Base-by-base conservation (phyloP, 2,797 vertebrate species). In the Allobates femoralis region DNA sequence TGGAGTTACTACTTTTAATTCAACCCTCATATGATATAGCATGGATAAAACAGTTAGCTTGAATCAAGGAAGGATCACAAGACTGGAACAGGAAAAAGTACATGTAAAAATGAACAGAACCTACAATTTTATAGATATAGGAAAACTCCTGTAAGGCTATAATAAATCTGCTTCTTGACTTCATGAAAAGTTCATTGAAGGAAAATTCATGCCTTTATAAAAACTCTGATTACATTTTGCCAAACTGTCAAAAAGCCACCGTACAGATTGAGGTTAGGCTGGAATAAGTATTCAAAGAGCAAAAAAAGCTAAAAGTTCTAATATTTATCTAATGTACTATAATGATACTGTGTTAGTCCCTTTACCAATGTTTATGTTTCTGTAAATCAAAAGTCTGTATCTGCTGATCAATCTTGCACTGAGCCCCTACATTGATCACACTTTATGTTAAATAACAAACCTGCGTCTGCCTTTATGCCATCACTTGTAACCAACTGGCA, bases 81-180 rank as follows among this genome's bases (percentile, higher is more conserved):
- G 41, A 46, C 41, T 46, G 6, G 41, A 50, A 53, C 15, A 50
- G 23, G 15, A 58, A 34, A 79, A 79, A 60, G 56, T 41, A 26
- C 55, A 79, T 8, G 32, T 46, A 79, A 41, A 77, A 79, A 79
- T 79, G 21, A 62, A 79, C 41, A 60, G 14, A 79, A 62, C 55
- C 21, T 41, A 60, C 21, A 79, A 79, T 41, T 79, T 79, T 50
- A 81, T 64, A 81, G 79, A 67, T 53, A 50, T 81, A 81, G 79
- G 79, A 81, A 81, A 81, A 64, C 67, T 66, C 18, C 26, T 66
- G 79, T 81, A 51, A 81, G 46, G 28, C 46, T 19, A 51, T 67
- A 30, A 67, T 81, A 81, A 81, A 50, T 81, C 26, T 81, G 60
- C 60, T 67, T 50, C 79, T 66, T 51, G 41, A 64, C 56, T 81